Evolutionary conservation across 2,888 invertebrate species (phyloP).

Genomic region (Idaea aversata): DNA sequence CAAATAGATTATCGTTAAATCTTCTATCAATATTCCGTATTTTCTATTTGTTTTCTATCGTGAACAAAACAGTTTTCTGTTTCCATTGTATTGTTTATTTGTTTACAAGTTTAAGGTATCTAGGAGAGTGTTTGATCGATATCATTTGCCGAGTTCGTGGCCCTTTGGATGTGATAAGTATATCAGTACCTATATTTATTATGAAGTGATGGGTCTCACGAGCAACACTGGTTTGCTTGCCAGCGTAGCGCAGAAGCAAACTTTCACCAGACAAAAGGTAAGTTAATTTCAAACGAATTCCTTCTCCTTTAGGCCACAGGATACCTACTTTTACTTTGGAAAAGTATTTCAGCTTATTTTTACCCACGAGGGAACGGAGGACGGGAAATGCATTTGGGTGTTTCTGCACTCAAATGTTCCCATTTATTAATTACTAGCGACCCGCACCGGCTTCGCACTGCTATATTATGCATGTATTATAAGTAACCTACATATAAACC

Average conservation of each 20-base stretch:
- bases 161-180: background rate
- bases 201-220: slow-evolving; percentile 73
- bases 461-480: no score
- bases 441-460: no score
- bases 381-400: no score
- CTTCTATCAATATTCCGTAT: background rate
- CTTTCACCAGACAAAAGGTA: slow-evolving; percentile 54
- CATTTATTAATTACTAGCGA: no score
- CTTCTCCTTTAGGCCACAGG: no score
- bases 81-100: slow-evolving; percentile 10
- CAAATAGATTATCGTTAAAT: background rate
- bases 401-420: no score
- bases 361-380: no score
- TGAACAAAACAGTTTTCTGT: background rate
- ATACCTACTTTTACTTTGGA: no score
- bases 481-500: no score
- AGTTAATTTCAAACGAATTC: no score
- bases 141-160: slow-evolving; percentile 14
- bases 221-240: slow-evolving; percentile 85
- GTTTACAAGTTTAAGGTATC: slow-evolving; percentile 39
- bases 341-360: no score
- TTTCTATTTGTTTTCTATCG: background rate
- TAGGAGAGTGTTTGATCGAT: slow-evolving; percentile 63
- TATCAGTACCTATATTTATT: background rate
- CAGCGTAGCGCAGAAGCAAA: slow-evolving; percentile 73